phyloP scores from a whole-genome alignment of 2,113 vertebrate genomes.

The Apistogramma diplotaenia region DNA sequence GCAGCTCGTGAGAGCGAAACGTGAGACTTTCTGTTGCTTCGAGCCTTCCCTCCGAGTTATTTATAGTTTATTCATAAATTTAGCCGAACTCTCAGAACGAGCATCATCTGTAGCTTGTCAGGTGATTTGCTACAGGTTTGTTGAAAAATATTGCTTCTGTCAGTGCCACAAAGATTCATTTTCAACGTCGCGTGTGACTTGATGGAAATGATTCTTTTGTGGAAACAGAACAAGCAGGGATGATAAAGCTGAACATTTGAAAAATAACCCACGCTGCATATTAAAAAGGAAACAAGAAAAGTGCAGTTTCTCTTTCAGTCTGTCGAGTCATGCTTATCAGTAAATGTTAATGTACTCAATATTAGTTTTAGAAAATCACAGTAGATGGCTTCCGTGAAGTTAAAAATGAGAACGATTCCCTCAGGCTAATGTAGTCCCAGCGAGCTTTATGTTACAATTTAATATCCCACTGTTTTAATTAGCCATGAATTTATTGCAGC shows the following conservation, averaged over 20 bases:
- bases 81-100: neutral
- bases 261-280: neutral
- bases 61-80: neutral
- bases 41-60: neutral
- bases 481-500: neutral
- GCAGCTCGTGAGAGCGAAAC: neutral
- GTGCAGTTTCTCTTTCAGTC: neutral
- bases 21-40: neutral
- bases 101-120: neutral
- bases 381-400: neutral
- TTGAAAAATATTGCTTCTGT: neutral
- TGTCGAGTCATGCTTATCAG: neutral
- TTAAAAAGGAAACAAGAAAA: neutral
- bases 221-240: neutral
- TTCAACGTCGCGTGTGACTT: neutral
- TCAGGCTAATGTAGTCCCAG: neutral
- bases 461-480: conserved; percentile 2
- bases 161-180: neutral
- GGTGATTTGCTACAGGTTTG: neutral
- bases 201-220: neutral
- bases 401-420: conserved; percentile 1
- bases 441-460: neutral
- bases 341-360: neutral
- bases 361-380: neutral
- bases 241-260: neutral